Conservation (phyloP, 2,888 invertebrate species). For the Drosophila colorata region DNA sequence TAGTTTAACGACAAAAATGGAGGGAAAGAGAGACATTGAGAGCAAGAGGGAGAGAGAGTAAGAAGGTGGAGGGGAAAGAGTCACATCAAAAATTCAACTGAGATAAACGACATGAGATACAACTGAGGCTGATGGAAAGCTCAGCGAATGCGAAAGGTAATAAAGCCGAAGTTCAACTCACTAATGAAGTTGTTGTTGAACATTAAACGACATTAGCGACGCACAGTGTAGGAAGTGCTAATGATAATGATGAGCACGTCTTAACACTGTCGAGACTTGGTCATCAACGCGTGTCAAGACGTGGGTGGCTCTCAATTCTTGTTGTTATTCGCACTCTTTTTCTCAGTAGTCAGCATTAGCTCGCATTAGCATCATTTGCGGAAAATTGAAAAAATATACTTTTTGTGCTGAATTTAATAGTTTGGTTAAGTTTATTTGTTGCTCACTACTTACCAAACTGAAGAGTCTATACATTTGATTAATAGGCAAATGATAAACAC, state of each 20-base stretch:
- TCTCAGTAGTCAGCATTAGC: slow-evolving; percentile 22
- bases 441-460: slow-evolving; percentile 18
- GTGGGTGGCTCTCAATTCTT: slow-evolving; percentile 39
- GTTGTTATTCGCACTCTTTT: not conserved
- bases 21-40: slow-evolving; percentile 7
- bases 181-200: slow-evolving; percentile 46
- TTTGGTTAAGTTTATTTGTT: slow-evolving; percentile 2
- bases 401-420: slow-evolving; percentile 19
- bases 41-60: slow-evolving; percentile 11
- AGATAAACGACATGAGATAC: slow-evolving; percentile 30
- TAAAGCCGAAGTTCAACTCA: slow-evolving; percentile 36
- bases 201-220: slow-evolving; percentile 30
- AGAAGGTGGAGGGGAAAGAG: slow-evolving; percentile 1
- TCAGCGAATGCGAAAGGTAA: slow-evolving; percentile 45
- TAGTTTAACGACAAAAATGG: slow-evolving; percentile 59
- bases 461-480: slow-evolving; percentile 29
- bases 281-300: slow-evolving; percentile 31
- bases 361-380: slow-evolving; percentile 6
- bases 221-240: slow-evolving; percentile 41
- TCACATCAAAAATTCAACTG: slow-evolving; percentile 30
- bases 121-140: slow-evolving; percentile 50
- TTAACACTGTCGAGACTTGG: slow-evolving; percentile 8
- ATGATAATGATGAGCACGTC: slow-evolving; percentile 49
- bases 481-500: slow-evolving; percentile 21
- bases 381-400: too few relatives aligned